A percentile compares a stretch with the other conserved stretches of the same genome.
Evolutionary conservation across 2,888 invertebrate genomes (phyloP).

Genomic region (Hydriomena furcata): DNA sequence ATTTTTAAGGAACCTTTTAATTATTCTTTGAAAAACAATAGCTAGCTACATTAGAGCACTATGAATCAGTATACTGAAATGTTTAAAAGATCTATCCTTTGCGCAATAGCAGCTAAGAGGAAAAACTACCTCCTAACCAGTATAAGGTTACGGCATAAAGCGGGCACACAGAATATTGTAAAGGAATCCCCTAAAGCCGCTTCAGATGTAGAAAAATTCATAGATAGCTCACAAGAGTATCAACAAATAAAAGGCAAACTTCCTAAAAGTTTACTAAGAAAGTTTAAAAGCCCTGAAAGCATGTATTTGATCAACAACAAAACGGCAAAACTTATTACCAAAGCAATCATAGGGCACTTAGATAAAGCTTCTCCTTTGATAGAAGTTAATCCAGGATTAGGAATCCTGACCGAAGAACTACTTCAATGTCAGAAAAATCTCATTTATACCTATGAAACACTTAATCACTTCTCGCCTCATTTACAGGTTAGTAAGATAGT

Average conservation of each 20-base stretch:
- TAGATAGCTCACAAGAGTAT: slow-evolving; percentile 60
- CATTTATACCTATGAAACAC: slow-evolving; percentile 85
- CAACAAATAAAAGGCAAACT: slow-evolving; percentile 54
- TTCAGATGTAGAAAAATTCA: slow-evolving; percentile 62
- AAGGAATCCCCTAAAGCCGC: slow-evolving; percentile 53
- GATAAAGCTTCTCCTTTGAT: slow-evolving; percentile 66
- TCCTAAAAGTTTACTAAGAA: slow-evolving; percentile 62
- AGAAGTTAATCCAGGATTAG: slow-evolving; percentile 89
- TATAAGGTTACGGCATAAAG: slow-evolving; percentile 57
- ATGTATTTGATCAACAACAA: slow-evolving; percentile 72
- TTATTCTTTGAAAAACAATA: too few species aligned
- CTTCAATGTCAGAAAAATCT: slow-evolving; percentile 74
- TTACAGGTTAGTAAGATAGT: slow-evolving; percentile 66
- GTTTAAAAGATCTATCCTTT: slow-evolving; percentile 26
- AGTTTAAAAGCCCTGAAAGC: slow-evolving; percentile 63
- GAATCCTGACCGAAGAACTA: slow-evolving; percentile 84
- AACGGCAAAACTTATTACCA: slow-evolving; percentile 64
- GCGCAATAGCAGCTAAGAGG: slow-evolving; percentile 3
- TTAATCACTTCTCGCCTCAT: slow-evolving; percentile 70
- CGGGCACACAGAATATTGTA: slow-evolving; percentile 46
- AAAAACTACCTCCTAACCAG: slow-evolving; percentile 23
- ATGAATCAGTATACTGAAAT: slow-evolving; percentile 23
- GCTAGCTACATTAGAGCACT: too few species aligned
- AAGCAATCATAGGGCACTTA: slow-evolving; percentile 59
- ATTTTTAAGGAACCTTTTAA: too few species aligned